Evolutionary conservation across 1,140 invertebrate genomes (phyloP), one percentile per base, ranked within the genome.

Genomic region (Orussus abietinus): DNA sequence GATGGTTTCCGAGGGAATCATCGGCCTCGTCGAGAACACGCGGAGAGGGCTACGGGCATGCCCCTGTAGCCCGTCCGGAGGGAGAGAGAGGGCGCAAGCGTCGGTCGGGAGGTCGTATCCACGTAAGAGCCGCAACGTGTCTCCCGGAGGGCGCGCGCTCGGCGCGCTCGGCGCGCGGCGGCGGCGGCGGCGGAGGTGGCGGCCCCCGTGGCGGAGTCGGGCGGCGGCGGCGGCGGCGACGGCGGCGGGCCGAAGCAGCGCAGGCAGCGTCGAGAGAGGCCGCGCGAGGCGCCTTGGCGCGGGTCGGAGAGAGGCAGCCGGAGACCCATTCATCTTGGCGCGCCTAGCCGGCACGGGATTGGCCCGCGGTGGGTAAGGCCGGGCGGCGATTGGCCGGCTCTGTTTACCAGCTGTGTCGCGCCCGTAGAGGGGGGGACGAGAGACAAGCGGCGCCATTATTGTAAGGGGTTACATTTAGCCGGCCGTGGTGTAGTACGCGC

Each of bases 361-460:
- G 66, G 69, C 53, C 46, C 51, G 33, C 38, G 48, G 31, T 35
- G 55, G 45, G 51, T 63, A 58, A 66, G 66, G 56, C 57, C 47
- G 55, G 42, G n/a, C 35, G 19, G 12, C 42, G 63, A 72, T 74
- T 72, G 69, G 71, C 56, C 57, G 55, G 40, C 58, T 65, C 55
- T 72, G 69, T 72, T 74, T 74, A 72, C 68, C 71, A 72, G 70
- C 70, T 73, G 62, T 69, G 60, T 59, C 56, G 40, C 35, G 53
- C 38, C 11, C 47, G 66, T 64, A 59, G 69, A 69, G 72, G 66
- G 68, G 66, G 62, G 60, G 62, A 66, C 65, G 72, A 74, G 76
- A 76, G 76, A 76, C 75, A 70, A 65, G 67, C 66, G 76, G 76
- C 75, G 77, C 77, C 77, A 78, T 79, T 77, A 79, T 74, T 77